Percentiles rank a stretch among this genome's conserved stretches.
Evolutionary conservation across 2,113 vertebrate species (phyloP).

Genomic region (Varanus salvator): DNA sequence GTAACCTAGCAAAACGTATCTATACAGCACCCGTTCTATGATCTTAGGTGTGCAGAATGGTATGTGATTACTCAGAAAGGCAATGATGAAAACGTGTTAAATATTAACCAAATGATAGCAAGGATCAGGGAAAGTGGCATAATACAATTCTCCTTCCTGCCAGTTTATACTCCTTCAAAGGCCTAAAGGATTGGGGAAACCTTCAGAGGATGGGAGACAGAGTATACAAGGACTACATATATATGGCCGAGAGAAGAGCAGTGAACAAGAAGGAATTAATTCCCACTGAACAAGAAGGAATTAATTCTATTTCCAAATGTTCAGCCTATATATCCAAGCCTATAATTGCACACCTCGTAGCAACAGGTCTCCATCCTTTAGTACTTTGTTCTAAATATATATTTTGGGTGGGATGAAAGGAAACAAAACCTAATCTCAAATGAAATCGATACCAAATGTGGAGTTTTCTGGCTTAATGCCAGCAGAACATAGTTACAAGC

Average conservation of each 20-base stretch:
- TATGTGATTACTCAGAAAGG: slow-evolving; percentile 6
- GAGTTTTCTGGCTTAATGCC: neutral
- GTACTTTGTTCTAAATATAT: neutral
- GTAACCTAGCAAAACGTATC: slow-evolving; percentile 16
- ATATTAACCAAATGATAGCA: neutral
- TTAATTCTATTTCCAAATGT: neutral
- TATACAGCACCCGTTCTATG: slow-evolving; percentile 4
- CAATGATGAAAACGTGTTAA: neutral
- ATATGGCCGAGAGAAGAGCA: neutral
- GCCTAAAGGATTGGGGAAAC: neutral
- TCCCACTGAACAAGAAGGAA: neutral
- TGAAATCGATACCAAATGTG: neutral
- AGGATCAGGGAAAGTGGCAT: neutral
- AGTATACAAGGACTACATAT: neutral
- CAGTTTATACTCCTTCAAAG: neutral
- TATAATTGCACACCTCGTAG: neutral
- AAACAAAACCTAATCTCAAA: neutral
- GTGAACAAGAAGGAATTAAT: neutral
- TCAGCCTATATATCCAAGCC: neutral
- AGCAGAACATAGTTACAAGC: neutral
- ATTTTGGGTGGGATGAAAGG: neutral
- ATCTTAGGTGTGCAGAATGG: neutral
- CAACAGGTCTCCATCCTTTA: neutral
- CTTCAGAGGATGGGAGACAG: neutral
- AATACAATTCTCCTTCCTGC: neutral